Conservation (phyloP, 2,797 vertebrate genomes). For the Craterocephalus amniculus region DNA sequence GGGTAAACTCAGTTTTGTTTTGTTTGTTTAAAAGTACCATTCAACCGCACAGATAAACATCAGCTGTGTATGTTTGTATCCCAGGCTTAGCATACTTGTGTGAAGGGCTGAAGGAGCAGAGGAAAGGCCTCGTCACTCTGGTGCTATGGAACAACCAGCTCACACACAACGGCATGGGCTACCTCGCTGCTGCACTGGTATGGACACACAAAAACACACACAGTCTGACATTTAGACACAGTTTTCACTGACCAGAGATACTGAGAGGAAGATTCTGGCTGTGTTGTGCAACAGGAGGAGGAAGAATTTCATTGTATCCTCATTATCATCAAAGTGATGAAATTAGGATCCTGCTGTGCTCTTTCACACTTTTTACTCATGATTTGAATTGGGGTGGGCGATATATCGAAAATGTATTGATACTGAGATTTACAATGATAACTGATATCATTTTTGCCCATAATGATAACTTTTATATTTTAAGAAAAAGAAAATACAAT, state of each 20-base stretch:
- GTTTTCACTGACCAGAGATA: constrained; percentile 3
- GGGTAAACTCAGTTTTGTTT: background rate
- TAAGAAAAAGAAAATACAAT: too few species aligned
- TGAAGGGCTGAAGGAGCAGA: constrained; percentile 95
- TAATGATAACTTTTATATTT: too few species aligned
- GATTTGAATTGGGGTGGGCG: too few species aligned
- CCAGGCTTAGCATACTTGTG: constrained; percentile 93
- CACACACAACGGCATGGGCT: constrained; percentile 94
- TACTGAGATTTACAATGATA: too few species aligned
- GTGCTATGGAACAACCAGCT: constrained; percentile 99
- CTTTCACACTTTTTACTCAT: background rate
- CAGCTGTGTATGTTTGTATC: constrained; percentile 17
- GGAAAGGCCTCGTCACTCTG: constrained; percentile 91
- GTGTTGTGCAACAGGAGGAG: background rate
- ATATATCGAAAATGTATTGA: too few species aligned
- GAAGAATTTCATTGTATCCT: background rate
- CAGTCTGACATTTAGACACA: background rate
- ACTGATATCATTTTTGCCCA: too few species aligned
- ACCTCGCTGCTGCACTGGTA: constrained; percentile 93
- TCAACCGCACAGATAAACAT: background rate
- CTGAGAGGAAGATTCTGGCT: constrained; percentile 13
- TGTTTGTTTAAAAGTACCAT: background rate
- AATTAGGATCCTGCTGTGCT: background rate
- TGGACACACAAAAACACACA: constrained; percentile 36
- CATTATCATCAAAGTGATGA: background rate